phyloP scores from a whole-genome alignment of 2,888 invertebrate genomes.

The Ophion costatus region DNA sequence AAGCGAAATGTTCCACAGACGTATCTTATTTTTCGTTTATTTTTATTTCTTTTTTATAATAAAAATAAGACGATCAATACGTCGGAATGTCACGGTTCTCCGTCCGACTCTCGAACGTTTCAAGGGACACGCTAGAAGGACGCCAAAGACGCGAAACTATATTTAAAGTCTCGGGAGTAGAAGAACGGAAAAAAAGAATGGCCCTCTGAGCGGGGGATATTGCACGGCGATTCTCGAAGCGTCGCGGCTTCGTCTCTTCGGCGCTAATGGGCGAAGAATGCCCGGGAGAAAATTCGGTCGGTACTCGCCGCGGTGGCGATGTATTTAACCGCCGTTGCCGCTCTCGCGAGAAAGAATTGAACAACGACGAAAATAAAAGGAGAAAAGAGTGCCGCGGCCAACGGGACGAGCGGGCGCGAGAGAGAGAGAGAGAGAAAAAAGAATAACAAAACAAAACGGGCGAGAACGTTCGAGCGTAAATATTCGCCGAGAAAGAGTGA shows the following conservation, averaged over 20 bases:
- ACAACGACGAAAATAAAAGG: slow-evolving; percentile 1
- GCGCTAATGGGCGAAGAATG: slow-evolving; percentile 61
- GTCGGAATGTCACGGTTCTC: too few relatives aligned
- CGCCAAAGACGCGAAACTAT: slow-evolving; percentile 15
- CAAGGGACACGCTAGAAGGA: neutral
- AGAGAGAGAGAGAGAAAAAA: slow-evolving; percentile 29
- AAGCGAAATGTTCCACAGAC: neutral
- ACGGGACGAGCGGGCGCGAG: neutral
- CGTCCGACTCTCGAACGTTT: neutral
- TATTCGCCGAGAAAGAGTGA: slow-evolving; percentile 25
- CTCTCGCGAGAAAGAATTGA: slow-evolving; percentile 57
- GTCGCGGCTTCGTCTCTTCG: slow-evolving; percentile 3
- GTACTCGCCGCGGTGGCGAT: slow-evolving; percentile 24
- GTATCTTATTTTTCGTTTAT: too few relatives aligned
- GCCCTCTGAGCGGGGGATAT: slow-evolving; percentile 1
- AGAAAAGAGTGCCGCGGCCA: slow-evolving; percentile 1
- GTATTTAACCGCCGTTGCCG: slow-evolving; percentile 47
- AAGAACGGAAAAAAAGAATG: slow-evolving; percentile 11
- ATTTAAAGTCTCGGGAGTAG: slow-evolving; percentile 35
- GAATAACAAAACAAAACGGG: slow-evolving; percentile 11
- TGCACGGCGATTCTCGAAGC: too few relatives aligned
- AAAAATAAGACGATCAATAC: too few relatives aligned
- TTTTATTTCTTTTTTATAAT: too few relatives aligned
- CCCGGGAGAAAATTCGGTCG: slow-evolving; percentile 36
- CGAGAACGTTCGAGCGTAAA: slow-evolving; percentile 36